A percentile compares a stretch with the other conserved stretches of the same genome.
These are phyloP conservation scores for Burhinus oedicnemus DNA, from an alignment of 2,113 vertebrate species.

Conservation along the genomic window DNA sequence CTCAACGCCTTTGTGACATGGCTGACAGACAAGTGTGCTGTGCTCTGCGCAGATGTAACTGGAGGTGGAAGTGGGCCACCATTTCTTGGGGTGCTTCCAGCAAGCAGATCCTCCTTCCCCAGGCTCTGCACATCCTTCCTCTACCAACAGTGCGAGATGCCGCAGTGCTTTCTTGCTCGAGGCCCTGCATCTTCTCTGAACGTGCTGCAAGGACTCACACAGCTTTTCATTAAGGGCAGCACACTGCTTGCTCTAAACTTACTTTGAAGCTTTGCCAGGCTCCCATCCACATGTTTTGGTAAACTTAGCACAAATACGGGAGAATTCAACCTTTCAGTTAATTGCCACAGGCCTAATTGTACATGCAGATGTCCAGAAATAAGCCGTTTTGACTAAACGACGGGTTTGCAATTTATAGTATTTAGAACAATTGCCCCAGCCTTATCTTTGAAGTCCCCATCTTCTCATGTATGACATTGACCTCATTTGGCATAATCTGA, in stretches of 20 bases:
- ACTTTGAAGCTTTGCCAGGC: not conserved
- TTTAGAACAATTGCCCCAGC: not conserved
- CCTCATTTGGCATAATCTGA: not conserved
- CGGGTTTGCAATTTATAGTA: not conserved
- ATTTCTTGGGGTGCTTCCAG: not conserved
- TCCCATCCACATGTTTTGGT: fast-evolving
- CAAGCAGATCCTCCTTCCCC: not conserved
- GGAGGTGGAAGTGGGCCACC: not conserved
- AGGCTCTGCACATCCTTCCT: not conserved
- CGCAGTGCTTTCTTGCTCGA: fast-evolving
- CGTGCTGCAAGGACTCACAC: not conserved
- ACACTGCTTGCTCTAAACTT: not conserved
- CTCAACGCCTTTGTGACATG: not conserved
- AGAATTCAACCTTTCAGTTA: not conserved
- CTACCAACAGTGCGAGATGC: not conserved
- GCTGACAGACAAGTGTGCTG: not conserved
- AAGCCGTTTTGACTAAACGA: not conserved
- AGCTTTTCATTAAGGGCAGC: not conserved
- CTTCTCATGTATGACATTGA: not conserved
- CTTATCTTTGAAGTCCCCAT: not conserved
- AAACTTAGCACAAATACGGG: not conserved
- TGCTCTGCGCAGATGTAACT: not conserved
- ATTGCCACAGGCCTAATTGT: not conserved
- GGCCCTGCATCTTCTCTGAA: not conserved
- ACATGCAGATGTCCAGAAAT: not conserved